Base-by-base conservation (phyloP, 2,797 vertebrate species). In the Gadopsis marmoratus region DNA sequence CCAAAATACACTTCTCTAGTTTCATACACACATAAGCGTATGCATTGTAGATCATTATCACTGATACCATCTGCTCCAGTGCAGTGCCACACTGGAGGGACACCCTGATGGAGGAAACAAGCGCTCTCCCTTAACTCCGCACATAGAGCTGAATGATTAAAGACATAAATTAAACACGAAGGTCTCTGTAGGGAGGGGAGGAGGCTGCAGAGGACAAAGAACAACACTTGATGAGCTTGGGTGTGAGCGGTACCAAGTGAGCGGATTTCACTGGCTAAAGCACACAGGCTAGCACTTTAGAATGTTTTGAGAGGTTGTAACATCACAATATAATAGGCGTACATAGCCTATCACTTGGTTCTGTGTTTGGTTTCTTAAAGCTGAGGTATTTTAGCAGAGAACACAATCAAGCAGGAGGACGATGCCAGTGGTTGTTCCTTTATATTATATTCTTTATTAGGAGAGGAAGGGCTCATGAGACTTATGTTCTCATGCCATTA, bases 61-160 rank as follows among this genome's bases (percentile, higher is more conserved):
- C 67, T 48, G 48, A 81, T 51, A 68, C 88, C 91, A 93, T 91
- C 91, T 91, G 91, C 77, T 92, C 50, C 29, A 4, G 81, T 83
- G 81, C 82, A 35, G 78, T 11, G 70, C 65, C 83, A 76, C 88
- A 82, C 83, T 71, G 76, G 73, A 88, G 88, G 79, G 83, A 86
- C 74, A 70, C 74, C 71, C 81, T 63, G 77, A 78, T 55, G 86
- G 75, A 61, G 79, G 68, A 83, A 90, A 84, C 83, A 78, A 86
- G 78, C n/a, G 16, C 73, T 77, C 62, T 81, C 74, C 79, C 86
- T 76, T 69, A 83, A 83, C 74, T 71, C 77, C 62, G 59, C 80
- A 74, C 79, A 80, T 56, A 56, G 67, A 78, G 81, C 79, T 74
- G 64, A 80, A 85, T 83, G 82, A 93, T 86, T 82, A 83, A 79